Evolutionary conservation across 2,888 invertebrate species (phyloP).

Genomic region (Orthosia gothica): DNA sequence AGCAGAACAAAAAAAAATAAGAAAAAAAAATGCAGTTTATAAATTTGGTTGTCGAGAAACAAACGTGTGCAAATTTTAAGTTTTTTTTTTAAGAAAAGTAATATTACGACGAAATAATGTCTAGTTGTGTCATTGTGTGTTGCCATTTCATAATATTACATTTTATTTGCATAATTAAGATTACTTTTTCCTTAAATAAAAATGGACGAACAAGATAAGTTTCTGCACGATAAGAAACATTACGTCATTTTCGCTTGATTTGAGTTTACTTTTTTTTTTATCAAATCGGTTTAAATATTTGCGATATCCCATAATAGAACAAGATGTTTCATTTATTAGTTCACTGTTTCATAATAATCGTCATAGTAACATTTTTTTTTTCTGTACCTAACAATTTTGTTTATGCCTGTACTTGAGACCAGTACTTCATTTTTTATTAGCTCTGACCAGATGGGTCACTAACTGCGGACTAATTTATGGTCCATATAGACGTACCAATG

Average conservation of each 20-base stretch:
- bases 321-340: slow-evolving; percentile 1
- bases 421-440: slow-evolving; percentile 71
- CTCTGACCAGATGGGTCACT: slow-evolving; percentile 78
- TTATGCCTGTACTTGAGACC: slow-evolving; percentile 62
- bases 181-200: slow-evolving; percentile 26
- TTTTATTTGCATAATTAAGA: slow-evolving; percentile 26
- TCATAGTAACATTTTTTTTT: background rate
- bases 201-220: slow-evolving; percentile 30
- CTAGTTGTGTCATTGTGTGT: background rate
- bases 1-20: too few species aligned
- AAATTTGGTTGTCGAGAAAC: too few species aligned
- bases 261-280: slow-evolving; percentile 35
- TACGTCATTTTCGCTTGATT: slow-evolving; percentile 6
- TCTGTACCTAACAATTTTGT: slow-evolving; percentile 28
- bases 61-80: too few species aligned
- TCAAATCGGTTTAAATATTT: slow-evolving; percentile 39
- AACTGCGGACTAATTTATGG: slow-evolving; percentile 69
- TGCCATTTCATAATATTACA: slow-evolving; percentile 24
- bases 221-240: slow-evolving; percentile 41
- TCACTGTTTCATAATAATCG: background rate
- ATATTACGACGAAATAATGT: background rate
- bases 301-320: slow-evolving; percentile 5
- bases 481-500: slow-evolving; percentile 50
- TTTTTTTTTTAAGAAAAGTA: background rate
- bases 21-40: too few species aligned